Evolutionary conservation across 2,888 invertebrate species (phyloP).

Genomic region (Galeopsomyia nigrocyanea): DNA sequence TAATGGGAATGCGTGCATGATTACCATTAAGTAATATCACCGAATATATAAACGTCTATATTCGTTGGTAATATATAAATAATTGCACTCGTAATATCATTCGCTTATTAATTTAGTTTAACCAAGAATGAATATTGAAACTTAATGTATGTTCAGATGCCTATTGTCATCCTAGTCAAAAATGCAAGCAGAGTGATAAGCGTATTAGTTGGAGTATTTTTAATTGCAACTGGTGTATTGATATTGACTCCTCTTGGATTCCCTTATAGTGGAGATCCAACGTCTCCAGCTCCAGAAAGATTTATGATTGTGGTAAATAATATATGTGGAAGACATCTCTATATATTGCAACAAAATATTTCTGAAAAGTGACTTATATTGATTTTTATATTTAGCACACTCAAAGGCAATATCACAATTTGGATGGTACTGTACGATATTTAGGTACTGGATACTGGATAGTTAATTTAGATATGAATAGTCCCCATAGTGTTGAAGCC

Average conservation of each 20-base stretch:
- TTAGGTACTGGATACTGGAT: conserved; percentile 78
- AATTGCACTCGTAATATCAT: not conserved
- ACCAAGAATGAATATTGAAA: not conserved
- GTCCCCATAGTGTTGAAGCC: conserved; percentile 73
- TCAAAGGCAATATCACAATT: conserved; percentile 74
- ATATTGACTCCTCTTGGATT: conserved; percentile 79
- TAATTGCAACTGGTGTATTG: conserved; percentile 72
- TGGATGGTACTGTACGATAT: conserved; percentile 68
- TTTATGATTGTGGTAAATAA: conserved; percentile 79
- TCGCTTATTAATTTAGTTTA: conserved; percentile 14
- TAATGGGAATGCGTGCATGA: no score
- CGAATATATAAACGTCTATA: no score
- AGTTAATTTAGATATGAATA: conserved; percentile 82
- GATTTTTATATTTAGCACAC: conserved; percentile 72
- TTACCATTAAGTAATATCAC: no score
- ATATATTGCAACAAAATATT: not conserved
- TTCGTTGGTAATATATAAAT: conserved; percentile 1
- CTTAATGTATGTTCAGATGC: conserved; percentile 60
- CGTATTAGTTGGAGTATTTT: conserved; percentile 71
- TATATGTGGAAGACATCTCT: conserved; percentile 2
- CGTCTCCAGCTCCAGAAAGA: conserved; percentile 79
- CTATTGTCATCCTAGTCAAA: conserved; percentile 67
- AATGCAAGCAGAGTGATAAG: conserved; percentile 71
- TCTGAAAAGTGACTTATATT: conserved; percentile 2
- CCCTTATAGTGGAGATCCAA: conserved; percentile 78